Conservation (phyloP, 1,140 invertebrate species). For the Conus betulinus region DNA sequence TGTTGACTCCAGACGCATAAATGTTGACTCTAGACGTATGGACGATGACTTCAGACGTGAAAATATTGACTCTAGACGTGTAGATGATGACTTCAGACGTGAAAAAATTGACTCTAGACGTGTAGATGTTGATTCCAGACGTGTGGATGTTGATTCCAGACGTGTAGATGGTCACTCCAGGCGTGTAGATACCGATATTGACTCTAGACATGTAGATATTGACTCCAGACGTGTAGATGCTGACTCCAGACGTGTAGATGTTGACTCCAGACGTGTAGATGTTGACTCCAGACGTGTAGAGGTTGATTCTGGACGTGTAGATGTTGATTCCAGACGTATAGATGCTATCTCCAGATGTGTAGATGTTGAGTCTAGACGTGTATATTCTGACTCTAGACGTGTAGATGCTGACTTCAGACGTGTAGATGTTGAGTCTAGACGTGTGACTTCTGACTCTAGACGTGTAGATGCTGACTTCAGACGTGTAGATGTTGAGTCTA, state of each 20-base stretch:
- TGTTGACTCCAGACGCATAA: background rate
- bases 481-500: background rate
- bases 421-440: background rate
- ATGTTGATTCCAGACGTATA: background rate
- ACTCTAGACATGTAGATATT: background rate
- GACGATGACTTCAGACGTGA: background rate
- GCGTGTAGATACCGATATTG: background rate
- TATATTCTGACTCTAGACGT: background rate
- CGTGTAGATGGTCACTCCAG: background rate
- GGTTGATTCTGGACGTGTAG: background rate
- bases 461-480: background rate
- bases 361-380: background rate
- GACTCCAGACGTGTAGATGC: background rate
- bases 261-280: background rate
- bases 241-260: background rate
- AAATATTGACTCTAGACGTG: background rate
- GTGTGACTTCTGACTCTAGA: background rate
- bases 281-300: background rate
- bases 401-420: background rate
- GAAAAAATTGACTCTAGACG: background rate
- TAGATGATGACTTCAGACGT: background rate
- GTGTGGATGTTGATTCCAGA: background rate
- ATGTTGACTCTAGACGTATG: background rate
- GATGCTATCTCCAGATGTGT: background rate
- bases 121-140: too few relatives aligned